Evolutionary conservation across 2,888 invertebrate genomes (phyloP).

Genomic region (Melolontha melolontha): DNA sequence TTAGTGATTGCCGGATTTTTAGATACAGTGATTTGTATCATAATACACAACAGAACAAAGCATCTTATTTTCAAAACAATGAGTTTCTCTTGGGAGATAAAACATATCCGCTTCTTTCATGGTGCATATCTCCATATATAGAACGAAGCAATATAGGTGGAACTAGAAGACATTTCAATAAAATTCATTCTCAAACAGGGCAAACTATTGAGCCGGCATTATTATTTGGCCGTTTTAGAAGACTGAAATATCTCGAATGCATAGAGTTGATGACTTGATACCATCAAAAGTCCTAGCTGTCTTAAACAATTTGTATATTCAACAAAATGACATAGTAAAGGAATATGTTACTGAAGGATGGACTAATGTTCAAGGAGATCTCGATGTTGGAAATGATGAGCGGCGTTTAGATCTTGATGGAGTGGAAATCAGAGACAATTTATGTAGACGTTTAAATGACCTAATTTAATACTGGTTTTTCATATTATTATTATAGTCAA

Average conservation of each 20-base stretch:
- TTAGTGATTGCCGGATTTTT: slow-evolving; percentile 47
- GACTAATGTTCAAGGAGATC: no score
- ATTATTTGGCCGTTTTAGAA: slow-evolving; percentile 51
- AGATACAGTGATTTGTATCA: slow-evolving; percentile 48
- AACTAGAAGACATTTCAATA: slow-evolving; percentile 46
- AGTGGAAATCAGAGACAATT: no score
- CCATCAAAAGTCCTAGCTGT: slow-evolving; percentile 51
- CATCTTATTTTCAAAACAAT: slow-evolving; percentile 41
- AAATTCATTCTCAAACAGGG: slow-evolving; percentile 44
- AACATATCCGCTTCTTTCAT: slow-evolving; percentile 49
- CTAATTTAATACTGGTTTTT: no score
- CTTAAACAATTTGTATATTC: no score
- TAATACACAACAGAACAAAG: slow-evolving; percentile 24
- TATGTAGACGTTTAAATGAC: no score
- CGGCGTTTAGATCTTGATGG: no score
- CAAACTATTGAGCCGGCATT: slow-evolving; percentile 50
- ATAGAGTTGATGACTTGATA: slow-evolving; percentile 48
- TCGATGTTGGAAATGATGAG: no score
- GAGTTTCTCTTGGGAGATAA: slow-evolving; percentile 52
- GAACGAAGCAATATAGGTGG: slow-evolving; percentile 47
- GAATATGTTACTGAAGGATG: no score
- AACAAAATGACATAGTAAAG: no score
- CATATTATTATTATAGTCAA: no score
- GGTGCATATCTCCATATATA: slow-evolving; percentile 49
- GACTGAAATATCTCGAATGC: slow-evolving; percentile 53